phyloP scores from a whole-genome alignment of 2,888 invertebrate genomes.

The Didymodactylos carnosus region DNA sequence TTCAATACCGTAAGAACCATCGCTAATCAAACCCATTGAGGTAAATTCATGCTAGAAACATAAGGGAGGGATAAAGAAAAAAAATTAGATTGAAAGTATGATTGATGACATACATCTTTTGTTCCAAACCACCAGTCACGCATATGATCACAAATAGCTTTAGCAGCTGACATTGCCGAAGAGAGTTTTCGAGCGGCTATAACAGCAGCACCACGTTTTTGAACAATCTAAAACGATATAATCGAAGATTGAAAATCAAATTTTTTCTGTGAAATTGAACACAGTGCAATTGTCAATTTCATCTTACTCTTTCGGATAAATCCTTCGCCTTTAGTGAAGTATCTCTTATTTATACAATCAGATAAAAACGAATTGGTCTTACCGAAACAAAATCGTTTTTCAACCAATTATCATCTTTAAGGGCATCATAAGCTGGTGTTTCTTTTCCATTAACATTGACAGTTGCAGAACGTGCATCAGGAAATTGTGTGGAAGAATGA shows the following conservation, averaged over 20 bases:
- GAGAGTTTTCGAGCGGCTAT: slow-evolving; percentile 92
- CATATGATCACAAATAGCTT: slow-evolving; percentile 94
- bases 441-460: slow-evolving; percentile 23
- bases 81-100: neutral
- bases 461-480: slow-evolving; percentile 51
- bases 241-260: no score
- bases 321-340: no score
- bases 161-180: slow-evolving; percentile 94
- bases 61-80: neutral
- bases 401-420: slow-evolving; percentile 45
- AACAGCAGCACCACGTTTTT: slow-evolving; percentile 88
- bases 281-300: no score
- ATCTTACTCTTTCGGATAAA: no score
- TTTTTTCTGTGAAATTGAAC: no score
- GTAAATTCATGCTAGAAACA: slow-evolving; percentile 44
- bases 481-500: slow-evolving; percentile 94
- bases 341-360: neutral
- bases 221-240: slow-evolving; percentile 43
- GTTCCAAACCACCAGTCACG: slow-evolving; percentile 84
- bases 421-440: slow-evolving; percentile 33
- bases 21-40: slow-evolving; percentile 89
- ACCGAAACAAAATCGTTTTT: slow-evolving; percentile 55
- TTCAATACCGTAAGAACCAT: slow-evolving; percentile 77
- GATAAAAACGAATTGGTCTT: neutral
- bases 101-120: slow-evolving; percentile 21